Percentiles rank a stretch among this genome's conserved stretches.
phyloP scores from a whole-genome alignment of 2,113 vertebrate genomes.

The Hippocampus guttulatus region DNA sequence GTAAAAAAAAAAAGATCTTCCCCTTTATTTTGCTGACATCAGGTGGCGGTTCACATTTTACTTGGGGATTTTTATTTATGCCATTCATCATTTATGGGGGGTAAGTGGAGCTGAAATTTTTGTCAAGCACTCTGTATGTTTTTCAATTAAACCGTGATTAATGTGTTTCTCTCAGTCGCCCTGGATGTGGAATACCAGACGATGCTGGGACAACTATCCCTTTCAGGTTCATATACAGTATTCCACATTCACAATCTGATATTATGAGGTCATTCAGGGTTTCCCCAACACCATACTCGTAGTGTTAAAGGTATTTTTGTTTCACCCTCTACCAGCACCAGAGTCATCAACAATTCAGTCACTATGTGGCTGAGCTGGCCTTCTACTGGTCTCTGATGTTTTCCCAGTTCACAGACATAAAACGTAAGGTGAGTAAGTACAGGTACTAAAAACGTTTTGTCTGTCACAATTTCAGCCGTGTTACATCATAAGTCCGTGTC shows the following conservation, averaged over 20 bases:
- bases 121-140: neutral
- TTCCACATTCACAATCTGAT: neutral
- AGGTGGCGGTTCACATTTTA: conserved; percentile 95
- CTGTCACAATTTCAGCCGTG: neutral
- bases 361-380: conserved; percentile 87
- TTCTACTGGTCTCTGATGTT: conserved; percentile 94
- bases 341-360: conserved; percentile 81
- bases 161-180: conserved; percentile 71
- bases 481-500: neutral
- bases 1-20: neutral
- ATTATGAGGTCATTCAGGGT: neutral
- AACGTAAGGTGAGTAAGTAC: conserved; percentile 85
- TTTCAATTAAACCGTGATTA: neutral
- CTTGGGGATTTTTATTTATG: conserved; percentile 86
- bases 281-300: neutral
- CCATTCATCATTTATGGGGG: conserved; percentile 83
- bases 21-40: conserved; percentile 40
- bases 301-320: conserved; percentile 38
- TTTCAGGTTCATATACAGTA: conserved; percentile 77
- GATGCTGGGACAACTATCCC: conserved; percentile 88
- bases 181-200: conserved; percentile 89
- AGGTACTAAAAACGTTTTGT: neutral
- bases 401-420: conserved; percentile 90
- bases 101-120: conserved; percentile 69
- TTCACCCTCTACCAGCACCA: conserved; percentile 71